phyloP scores from a whole-genome alignment of 2,797 vertebrate genomes.

The Sebastes baramenuke region DNA sequence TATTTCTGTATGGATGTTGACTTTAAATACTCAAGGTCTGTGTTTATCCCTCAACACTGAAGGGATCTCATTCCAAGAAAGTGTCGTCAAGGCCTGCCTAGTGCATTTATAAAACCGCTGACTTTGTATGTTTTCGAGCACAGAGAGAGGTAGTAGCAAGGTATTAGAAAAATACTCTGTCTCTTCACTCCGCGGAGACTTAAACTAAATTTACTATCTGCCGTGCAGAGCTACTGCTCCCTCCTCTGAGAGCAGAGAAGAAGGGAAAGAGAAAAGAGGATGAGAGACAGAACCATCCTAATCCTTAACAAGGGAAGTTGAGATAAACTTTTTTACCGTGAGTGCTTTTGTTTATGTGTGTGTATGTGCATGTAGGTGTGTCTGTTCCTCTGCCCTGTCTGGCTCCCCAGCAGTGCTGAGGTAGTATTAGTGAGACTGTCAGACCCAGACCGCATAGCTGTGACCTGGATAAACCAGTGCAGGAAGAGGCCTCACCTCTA shows the following conservation, averaged over 20 bases:
- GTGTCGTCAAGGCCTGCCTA: slow-evolving; percentile 9
- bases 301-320: slow-evolving; percentile 53
- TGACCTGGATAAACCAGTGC: slow-evolving; percentile 41
- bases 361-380: background rate
- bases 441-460: slow-evolving; percentile 29
- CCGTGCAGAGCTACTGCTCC: slow-evolving; percentile 9
- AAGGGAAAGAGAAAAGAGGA: slow-evolving; percentile 16
- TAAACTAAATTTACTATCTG: slow-evolving; percentile 64
- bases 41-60: slow-evolving; percentile 12
- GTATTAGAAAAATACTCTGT: slow-evolving; percentile 60
- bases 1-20: background rate
- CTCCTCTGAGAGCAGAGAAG: background rate
- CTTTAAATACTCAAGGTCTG: slow-evolving; percentile 37
- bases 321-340: slow-evolving; percentile 31
- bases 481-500: slow-evolving; percentile 59
- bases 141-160: slow-evolving; percentile 39
- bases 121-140: slow-evolving; percentile 40
- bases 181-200: slow-evolving; percentile 40
- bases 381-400: background rate
- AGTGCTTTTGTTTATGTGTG: slow-evolving; percentile 24
- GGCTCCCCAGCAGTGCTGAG: slow-evolving; percentile 14
- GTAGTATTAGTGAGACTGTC: slow-evolving; percentile 44
- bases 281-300: slow-evolving; percentile 30
- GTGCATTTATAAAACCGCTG: slow-evolving; percentile 55
- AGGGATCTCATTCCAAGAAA: slow-evolving; percentile 43